A percentile compares a stretch with the other conserved stretches of the same genome.
phyloP scores from a whole-genome alignment of 2,797 vertebrate genomes.

The Cyprinodon diabolis region DNA sequence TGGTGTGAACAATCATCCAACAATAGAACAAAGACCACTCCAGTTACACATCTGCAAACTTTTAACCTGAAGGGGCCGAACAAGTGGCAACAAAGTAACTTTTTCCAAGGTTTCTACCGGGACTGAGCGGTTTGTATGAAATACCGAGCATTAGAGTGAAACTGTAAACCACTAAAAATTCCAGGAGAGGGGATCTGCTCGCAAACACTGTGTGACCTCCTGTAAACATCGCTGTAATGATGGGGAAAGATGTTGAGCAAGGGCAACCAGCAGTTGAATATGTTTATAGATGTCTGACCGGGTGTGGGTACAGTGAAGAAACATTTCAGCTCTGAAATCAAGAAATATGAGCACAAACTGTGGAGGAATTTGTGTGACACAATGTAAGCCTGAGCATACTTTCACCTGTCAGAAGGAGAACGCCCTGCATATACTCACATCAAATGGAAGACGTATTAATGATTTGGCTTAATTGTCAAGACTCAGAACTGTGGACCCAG shows the following conservation, averaged over 20 bases:
- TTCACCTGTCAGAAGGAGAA: slow-evolving; percentile 57
- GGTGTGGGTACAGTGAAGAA: slow-evolving; percentile 37
- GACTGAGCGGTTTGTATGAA: slow-evolving; percentile 49
- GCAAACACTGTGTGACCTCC: slow-evolving; percentile 55
- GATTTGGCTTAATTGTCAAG: slow-evolving; percentile 2
- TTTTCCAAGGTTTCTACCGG: slow-evolving; percentile 28
- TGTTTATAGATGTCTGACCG: slow-evolving; percentile 67
- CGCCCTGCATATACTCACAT: slow-evolving; percentile 33
- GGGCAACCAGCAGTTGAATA: slow-evolving; percentile 46
- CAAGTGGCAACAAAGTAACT: slow-evolving; percentile 49
- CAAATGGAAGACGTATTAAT: slow-evolving; percentile 29
- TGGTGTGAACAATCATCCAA: slow-evolving; percentile 21
- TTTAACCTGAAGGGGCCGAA: slow-evolving; percentile 41
- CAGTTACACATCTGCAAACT: slow-evolving; percentile 44
- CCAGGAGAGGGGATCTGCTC: slow-evolving; percentile 42
- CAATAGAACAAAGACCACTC: slow-evolving; percentile 21
- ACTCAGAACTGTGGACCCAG: no score
- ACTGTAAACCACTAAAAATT: slow-evolving; percentile 55
- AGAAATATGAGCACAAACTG: slow-evolving; percentile 53
- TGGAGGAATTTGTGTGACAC: slow-evolving; percentile 48
- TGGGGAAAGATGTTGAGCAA: slow-evolving; percentile 42
- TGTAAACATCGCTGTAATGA: slow-evolving; percentile 66
- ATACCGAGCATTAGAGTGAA: slow-evolving; percentile 47
- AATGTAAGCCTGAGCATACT: slow-evolving; percentile 38
- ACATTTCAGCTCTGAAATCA: slow-evolving; percentile 32